Evolutionary conservation across 2,797 vertebrate genomes (phyloP), one percentile per base, ranked within the genome.

Genomic region (Chaetophractus vellerosus): DNA sequence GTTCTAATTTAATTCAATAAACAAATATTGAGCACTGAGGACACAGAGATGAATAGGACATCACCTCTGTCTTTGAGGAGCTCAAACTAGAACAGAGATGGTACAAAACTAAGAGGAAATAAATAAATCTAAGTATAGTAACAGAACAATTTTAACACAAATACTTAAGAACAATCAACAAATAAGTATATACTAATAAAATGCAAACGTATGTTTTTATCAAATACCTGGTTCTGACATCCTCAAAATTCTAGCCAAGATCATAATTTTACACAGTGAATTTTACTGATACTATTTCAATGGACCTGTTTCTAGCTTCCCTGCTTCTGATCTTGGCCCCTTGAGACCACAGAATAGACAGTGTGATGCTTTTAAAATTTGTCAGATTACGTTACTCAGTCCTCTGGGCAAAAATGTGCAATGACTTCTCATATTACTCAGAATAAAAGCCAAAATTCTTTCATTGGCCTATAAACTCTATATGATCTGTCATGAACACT

Each of bases 271-370:
- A 85, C 79, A 81, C 24, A 79, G 7, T 90, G 26, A 81, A 12
- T 91, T 83, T 71, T 89, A 90, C 59, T 79, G 48, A 72, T 83
- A 91, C 68, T 94, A 90, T 64, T 94, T 81, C 86, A 63, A 84
- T 80, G 76, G 38, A 10, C 31, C 12, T 33, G 7, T 83, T 91
- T 64, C 87, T 57, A 78, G 31, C 63, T 86, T 81, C 48, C 48
- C 57, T 90, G 41, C 21, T 71, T 79, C 61, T 96, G 69, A 36
- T 81, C 55, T 85, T 68, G 36, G 38, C 16, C 28, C 57, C 64
- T 80, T 48, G 87, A 85, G 41, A 94, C 21, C 85, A 28, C 75
- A 85, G 16, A 78, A 69, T 64, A 94, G 74, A 45, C 52, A 85
- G n/a, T 59, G 57, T 52, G 76, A 89, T 59, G 21, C 80, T 92